phyloP scores from a whole-genome alignment of 2,888 invertebrate genomes.

The Zhengitettix transpicula region DNA sequence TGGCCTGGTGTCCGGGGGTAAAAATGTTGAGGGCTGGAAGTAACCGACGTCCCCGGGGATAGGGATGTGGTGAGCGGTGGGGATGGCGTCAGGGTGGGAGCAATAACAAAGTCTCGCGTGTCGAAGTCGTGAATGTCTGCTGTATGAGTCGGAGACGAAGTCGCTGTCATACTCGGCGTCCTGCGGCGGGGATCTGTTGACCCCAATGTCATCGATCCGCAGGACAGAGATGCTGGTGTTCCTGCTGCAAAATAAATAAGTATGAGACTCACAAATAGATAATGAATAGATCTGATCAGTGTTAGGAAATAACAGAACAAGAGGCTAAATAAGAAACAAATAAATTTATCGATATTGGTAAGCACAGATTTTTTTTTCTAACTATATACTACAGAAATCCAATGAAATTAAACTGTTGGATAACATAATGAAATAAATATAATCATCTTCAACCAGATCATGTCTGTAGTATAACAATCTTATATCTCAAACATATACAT shows the following conservation, averaged over 20 bases:
- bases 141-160: slow-evolving; percentile 19
- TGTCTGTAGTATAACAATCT: no score
- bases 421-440: no score
- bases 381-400: no score
- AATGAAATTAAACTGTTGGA: no score
- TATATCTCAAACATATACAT: no score
- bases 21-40: slow-evolving; percentile 18
- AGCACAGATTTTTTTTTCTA: no score
- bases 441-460: no score
- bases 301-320: no score
- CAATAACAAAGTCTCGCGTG: slow-evolving; percentile 9
- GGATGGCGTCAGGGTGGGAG: slow-evolving; percentile 14
- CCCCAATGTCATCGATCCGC: slow-evolving; percentile 48
- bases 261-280: no score
- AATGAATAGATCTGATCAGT: no score
- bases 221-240: slow-evolving; percentile 23
- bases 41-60: slow-evolving; percentile 18
- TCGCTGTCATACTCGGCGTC: slow-evolving; percentile 8
- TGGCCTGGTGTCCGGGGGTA: slow-evolving; percentile 11
- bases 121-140: slow-evolving; percentile 15
- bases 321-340: no score
- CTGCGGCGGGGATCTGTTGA: slow-evolving; percentile 47
- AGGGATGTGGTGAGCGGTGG: slow-evolving; percentile 18
- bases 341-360: no score
- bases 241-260: slow-evolving; percentile 12